Evolutionary conservation across 2,113 vertebrate genomes (phyloP).

Genomic region (Electrona antarctica): DNA sequence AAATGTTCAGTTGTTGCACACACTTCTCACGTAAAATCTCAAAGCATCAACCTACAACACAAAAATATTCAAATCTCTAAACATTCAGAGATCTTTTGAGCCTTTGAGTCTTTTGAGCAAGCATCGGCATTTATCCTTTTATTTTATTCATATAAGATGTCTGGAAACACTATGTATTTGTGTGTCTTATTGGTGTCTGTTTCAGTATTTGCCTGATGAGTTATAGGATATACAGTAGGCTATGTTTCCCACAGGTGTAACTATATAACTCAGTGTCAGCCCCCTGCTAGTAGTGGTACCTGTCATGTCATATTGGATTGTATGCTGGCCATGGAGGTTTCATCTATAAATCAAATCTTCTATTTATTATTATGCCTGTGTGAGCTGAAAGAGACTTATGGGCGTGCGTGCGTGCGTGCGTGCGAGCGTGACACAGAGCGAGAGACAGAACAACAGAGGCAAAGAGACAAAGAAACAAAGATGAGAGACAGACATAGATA

Average conservation of each 20-base stretch:
- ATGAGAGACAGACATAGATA: slow-evolving; percentile 26
- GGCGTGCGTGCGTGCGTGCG: slow-evolving; percentile 16
- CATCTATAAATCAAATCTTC: slow-evolving; percentile 1
- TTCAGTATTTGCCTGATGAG: no score
- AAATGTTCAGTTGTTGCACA: no score
- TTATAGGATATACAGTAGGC: slow-evolving; percentile 23
- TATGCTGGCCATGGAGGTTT: slow-evolving; percentile 7
- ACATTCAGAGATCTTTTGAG: no score
- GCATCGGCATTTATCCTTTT: no score
- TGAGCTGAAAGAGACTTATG: slow-evolving; percentile 36
- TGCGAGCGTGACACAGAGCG: background rate
- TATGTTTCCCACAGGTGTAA: background rate
- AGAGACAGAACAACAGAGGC: slow-evolving; percentile 18
- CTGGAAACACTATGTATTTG: no score
- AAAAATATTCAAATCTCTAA: no score
- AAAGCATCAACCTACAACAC: no score
- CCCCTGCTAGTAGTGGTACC: slow-evolving; percentile 25
- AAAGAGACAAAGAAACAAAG: slow-evolving; percentile 14
- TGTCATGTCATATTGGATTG: slow-evolving; percentile 28
- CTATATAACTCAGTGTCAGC: slow-evolving; percentile 19
- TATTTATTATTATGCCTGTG: slow-evolving; percentile 30
- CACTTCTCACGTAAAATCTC: no score
- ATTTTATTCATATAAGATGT: no score
- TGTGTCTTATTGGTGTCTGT: background rate
- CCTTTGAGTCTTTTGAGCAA: no score